Percentiles rank a stretch among this genome's conserved stretches.
These are phyloP conservation scores for Saccostrea glomerata DNA, from an alignment of 1,140 invertebrate genomes.

Conservation along the genomic window DNA sequence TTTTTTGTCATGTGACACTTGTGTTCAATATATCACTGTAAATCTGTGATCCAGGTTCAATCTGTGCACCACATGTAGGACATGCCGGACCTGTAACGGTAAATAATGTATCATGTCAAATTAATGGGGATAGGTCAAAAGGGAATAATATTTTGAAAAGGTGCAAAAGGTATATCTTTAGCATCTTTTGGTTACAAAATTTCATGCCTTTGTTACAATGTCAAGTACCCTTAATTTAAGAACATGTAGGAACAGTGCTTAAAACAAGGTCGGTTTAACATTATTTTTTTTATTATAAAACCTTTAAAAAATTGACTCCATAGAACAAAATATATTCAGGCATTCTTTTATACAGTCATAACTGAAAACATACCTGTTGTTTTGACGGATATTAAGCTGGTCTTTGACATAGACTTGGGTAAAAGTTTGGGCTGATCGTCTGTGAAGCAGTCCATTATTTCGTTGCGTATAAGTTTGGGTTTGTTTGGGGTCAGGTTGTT, in stretches of 20 bases:
- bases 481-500: slow-evolving; percentile 59
- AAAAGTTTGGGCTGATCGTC: background rate
- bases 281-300: too few relatives aligned
- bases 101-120: background rate
- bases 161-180: too few relatives aligned
- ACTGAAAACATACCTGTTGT: slow-evolving; percentile 17
- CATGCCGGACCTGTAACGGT: slow-evolving; percentile 50
- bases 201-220: too few relatives aligned
- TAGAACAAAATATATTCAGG: too few relatives aligned
- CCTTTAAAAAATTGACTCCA: too few relatives aligned
- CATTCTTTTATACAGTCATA: too few relatives aligned
- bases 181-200: too few relatives aligned
- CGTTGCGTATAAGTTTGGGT: slow-evolving; percentile 47
- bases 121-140: too few relatives aligned
- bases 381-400: slow-evolving; percentile 36
- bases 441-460: slow-evolving; percentile 38
- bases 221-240: too few relatives aligned
- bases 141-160: too few relatives aligned
- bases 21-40: slow-evolving; percentile 40
- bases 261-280: too few relatives aligned
- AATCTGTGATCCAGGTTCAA: slow-evolving; percentile 53
- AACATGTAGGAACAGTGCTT: too few relatives aligned
- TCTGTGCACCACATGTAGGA: slow-evolving; percentile 59
- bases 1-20: background rate
- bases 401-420: slow-evolving; percentile 5